These are phyloP conservation scores for Pyrocoelia pectoralis DNA, from an alignment of 2,888 invertebrate species.

Conservation along the genomic window DNA sequence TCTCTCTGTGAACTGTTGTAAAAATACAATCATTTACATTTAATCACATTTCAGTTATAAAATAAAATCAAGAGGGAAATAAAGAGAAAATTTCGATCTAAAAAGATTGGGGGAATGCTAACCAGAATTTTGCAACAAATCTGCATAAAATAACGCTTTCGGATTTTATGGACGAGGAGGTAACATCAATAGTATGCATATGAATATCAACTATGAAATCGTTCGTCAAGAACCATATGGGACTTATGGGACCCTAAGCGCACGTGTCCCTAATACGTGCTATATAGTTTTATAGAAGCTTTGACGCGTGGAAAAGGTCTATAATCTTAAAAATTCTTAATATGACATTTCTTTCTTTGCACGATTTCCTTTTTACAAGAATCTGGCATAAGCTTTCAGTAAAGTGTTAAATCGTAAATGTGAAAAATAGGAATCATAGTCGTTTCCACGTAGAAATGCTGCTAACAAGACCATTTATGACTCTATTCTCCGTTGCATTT, in stretches of 20 bases:
- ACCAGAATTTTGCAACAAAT: background rate
- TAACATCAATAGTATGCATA: constrained; percentile 34
- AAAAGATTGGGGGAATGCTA: background rate
- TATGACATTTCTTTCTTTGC: constrained; percentile 24
- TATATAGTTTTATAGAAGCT: constrained; percentile 33
- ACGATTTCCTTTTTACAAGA: constrained; percentile 20
- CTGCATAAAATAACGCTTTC: constrained; percentile 12
- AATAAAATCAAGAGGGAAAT: too few relatives aligned
- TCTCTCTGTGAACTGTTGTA: too few relatives aligned
- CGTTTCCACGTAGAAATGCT: too few relatives aligned
- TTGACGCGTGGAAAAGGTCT: constrained; percentile 27
- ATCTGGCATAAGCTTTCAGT: constrained; percentile 1
- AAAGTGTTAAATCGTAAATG: background rate
- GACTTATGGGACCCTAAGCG: constrained; percentile 32
- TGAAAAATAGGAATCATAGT: background rate
- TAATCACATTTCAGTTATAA: too few relatives aligned
- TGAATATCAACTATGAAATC: constrained; percentile 39
- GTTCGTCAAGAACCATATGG: constrained; percentile 37
- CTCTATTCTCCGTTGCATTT: background rate
- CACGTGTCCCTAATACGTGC: constrained; percentile 36
- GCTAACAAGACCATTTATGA: background rate
- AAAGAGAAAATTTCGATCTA: too few relatives aligned
- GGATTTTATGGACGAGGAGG: constrained; percentile 22
- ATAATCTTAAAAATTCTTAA: constrained; percentile 36
- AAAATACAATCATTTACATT: too few relatives aligned